A percentile compares a stretch with the other conserved stretches of the same genome.
phyloP scores from a whole-genome alignment of 92 coral and sea anemone species.

The Paramuricea clavata region DNA sequence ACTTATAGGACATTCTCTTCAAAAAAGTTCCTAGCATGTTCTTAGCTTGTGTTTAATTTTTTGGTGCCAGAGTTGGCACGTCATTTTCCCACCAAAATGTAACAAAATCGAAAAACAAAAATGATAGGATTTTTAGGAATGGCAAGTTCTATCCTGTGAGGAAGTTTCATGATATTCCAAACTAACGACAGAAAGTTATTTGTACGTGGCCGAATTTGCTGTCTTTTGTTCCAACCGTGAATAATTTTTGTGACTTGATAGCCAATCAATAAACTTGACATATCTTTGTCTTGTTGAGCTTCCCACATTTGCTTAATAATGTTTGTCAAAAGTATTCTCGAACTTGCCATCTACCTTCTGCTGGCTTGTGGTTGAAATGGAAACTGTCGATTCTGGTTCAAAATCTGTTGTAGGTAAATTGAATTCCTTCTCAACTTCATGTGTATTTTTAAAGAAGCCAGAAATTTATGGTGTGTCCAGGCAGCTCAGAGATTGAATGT shows the following conservation, averaged over 20 bases:
- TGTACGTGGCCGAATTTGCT: no score
- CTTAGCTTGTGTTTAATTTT: no score
- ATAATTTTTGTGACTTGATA: constrained; percentile 8
- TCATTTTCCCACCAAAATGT: no score
- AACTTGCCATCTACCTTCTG: constrained; percentile 66
- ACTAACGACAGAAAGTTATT: no score
- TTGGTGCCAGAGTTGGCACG: no score
- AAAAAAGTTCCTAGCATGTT: no score
- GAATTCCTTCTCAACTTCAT: constrained; percentile 30
- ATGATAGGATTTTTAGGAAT: no score
- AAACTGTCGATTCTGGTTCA: background rate
- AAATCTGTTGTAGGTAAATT: background rate
- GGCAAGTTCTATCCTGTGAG: no score
- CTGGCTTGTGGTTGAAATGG: background rate
- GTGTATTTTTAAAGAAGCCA: constrained; percentile 43
- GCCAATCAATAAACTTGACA: background rate
- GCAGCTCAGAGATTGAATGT: constrained; percentile 63
- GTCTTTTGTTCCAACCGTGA: no score
- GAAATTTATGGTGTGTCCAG: constrained; percentile 48
- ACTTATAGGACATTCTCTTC: no score
- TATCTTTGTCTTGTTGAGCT: constrained; percentile 53
- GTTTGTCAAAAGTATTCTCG: constrained; percentile 48
- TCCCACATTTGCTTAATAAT: constrained; percentile 61
- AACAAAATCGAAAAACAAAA: no score
- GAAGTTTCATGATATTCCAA: no score